A percentile compares a stretch with the other conserved stretches of the same genome.
Conservation (phyloP, 2,888 invertebrate genomes). For the Melieria omissa region DNA sequence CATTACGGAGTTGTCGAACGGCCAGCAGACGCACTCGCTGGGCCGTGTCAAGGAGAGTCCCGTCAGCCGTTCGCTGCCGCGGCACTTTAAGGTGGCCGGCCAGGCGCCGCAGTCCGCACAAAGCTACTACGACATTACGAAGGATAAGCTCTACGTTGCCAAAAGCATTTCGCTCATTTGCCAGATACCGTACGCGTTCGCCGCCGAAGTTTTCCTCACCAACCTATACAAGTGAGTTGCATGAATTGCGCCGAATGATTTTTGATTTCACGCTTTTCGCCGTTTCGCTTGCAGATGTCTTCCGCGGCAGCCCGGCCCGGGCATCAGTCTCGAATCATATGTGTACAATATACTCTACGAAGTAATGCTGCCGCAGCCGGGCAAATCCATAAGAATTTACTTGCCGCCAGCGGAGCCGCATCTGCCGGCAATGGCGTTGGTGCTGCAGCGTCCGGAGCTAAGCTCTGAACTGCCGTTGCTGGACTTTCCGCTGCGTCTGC, state of each 20-base stretch:
- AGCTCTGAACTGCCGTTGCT: constrained; percentile 91
- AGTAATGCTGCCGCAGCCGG: constrained; percentile 89
- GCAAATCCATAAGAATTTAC: constrained; percentile 84
- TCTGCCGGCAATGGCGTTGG: constrained; percentile 74
- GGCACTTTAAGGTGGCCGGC: constrained; percentile 87
- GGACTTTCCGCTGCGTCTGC: constrained; percentile 89
- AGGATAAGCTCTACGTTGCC: constrained; percentile 94
- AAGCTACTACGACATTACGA: constrained; percentile 91
- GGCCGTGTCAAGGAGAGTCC: constrained; percentile 74
- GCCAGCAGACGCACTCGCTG: constrained; percentile 75
- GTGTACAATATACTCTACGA: constrained; percentile 96
- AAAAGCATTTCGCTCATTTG: constrained; percentile 95
- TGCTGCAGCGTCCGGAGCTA: constrained; percentile 80
- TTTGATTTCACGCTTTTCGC: not conserved
- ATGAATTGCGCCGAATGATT: not conserved
- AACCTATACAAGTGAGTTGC: constrained; percentile 83
- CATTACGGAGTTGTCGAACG: constrained; percentile 87
- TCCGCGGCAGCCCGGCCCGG: constrained; percentile 80
- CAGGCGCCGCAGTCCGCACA: constrained; percentile 81
- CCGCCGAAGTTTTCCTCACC: constrained; percentile 85
- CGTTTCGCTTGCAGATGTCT: constrained; percentile 72
- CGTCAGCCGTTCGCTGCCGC: constrained; percentile 85
- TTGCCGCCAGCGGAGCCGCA: constrained; percentile 78
- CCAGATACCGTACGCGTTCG: constrained; percentile 89
- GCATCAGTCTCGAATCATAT: constrained; percentile 89